phyloP scores from a whole-genome alignment of 2,113 vertebrate species.

The Agapornis roseicollis region DNA sequence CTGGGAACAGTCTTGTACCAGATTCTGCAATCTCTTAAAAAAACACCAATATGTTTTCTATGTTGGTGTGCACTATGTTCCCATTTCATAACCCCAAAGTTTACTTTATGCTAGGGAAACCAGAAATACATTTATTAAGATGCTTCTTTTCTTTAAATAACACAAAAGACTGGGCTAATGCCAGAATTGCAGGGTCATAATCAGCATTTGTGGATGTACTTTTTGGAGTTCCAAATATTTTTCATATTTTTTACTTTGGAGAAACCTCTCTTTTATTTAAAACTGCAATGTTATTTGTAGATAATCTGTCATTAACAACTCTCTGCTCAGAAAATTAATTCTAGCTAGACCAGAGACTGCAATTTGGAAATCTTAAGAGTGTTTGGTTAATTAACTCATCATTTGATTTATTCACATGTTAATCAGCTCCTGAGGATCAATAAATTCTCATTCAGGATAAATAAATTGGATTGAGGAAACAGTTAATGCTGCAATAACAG shows the following conservation, averaged over 20 bases:
- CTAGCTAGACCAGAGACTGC: not conserved
- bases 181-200: not conserved
- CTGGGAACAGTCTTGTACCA: not conserved
- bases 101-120: not conserved
- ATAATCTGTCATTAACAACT: not conserved
- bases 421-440: constrained; percentile 24
- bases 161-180: not conserved
- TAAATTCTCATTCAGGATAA: constrained; percentile 31
- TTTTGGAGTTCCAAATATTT: not conserved
- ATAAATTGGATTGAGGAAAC: not conserved
- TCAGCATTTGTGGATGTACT: not conserved
- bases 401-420: constrained; percentile 11
- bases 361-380: not conserved
- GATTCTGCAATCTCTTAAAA: not conserved
- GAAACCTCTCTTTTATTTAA: not conserved
- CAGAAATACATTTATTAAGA: not conserved
- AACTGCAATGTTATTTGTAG: not conserved
- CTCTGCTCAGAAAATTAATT: not conserved
- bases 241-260: not conserved
- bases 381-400: constrained; percentile 8
- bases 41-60: not conserved
- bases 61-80: not conserved
- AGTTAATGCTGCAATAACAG: not conserved
- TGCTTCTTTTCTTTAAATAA: not conserved
- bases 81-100: not conserved